phyloP scores from a whole-genome alignment of 2,797 vertebrate species.

The Brotula barbata region DNA sequence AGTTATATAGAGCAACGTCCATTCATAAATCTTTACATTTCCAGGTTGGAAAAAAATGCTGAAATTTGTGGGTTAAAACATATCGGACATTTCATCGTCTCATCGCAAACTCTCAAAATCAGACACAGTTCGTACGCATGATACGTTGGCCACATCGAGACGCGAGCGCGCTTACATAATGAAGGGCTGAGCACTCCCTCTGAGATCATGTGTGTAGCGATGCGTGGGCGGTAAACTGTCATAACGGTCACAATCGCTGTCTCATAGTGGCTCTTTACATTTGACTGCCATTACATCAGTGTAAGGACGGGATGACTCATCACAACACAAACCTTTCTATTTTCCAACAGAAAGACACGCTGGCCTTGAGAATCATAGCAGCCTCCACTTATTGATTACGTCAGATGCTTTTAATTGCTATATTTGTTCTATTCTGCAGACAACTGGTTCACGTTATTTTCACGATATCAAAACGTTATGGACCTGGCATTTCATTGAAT shows the following conservation, averaged over 20 bases:
- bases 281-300: conserved; percentile 39
- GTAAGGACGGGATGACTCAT: conserved; percentile 27
- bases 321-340: conserved; percentile 24
- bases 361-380: conserved; percentile 24
- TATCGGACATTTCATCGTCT: too few species aligned
- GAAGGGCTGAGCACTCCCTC: too few species aligned
- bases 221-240: conserved; percentile 47
- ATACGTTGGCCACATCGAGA: too few species aligned
- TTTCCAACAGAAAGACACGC: conserved; percentile 29
- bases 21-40: too few species aligned
- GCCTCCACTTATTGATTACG: conserved; percentile 57
- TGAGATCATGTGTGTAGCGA: conserved; percentile 35
- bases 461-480: conserved; percentile 55
- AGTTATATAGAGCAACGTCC: too few species aligned
- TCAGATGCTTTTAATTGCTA: conserved; percentile 52
- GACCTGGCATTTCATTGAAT: conserved; percentile 45
- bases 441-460: conserved; percentile 31
- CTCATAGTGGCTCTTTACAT: conserved; percentile 37
- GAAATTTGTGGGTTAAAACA: too few species aligned
- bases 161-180: too few species aligned
- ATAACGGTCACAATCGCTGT: conserved; percentile 45
- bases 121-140: too few species aligned
- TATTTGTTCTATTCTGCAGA: conserved; percentile 41
- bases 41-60: too few species aligned
- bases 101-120: too few species aligned